phyloP scores from a whole-genome alignment of 2,888 invertebrate species.

The Drosophila parthenogenetica region DNA sequence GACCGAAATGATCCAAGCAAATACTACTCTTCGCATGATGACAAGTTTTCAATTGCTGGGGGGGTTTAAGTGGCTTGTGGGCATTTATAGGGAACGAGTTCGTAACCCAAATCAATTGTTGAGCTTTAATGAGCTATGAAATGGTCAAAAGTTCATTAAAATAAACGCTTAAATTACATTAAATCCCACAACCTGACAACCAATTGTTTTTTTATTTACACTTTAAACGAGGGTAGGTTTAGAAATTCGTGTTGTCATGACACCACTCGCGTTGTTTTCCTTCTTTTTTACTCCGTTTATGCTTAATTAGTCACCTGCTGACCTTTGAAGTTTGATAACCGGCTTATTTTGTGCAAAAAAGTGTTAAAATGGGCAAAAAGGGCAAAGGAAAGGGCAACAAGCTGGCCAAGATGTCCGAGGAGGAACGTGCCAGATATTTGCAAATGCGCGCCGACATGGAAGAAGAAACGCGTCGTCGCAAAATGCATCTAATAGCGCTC shows the following conservation, averaged over 20 bases:
- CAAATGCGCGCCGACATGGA: constrained; percentile 93
- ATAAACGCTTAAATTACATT: constrained; percentile 13
- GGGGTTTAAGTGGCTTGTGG: neutral
- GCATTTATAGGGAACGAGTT: constrained; percentile 43
- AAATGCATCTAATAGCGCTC: constrained; percentile 91
- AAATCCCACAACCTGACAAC: constrained; percentile 47
- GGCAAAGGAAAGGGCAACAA: constrained; percentile 90
- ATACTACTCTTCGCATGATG: constrained; percentile 40
- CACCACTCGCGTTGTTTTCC: constrained; percentile 34
- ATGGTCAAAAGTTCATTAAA: constrained; percentile 59
- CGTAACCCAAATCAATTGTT: constrained; percentile 41
- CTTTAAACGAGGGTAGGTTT: neutral
- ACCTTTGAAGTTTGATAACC: constrained; percentile 63
- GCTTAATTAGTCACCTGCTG: constrained; percentile 56
- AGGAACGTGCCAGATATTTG: constrained; percentile 91
- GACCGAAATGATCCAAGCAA: constrained; percentile 15
- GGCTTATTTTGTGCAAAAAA: constrained; percentile 27
- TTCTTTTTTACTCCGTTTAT: constrained; percentile 19
- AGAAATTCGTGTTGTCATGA: constrained; percentile 50
- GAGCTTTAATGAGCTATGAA: constrained; percentile 55
- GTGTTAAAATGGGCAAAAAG: constrained; percentile 87
- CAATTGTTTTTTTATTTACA: too few species aligned
- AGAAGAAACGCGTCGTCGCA: constrained; percentile 91
- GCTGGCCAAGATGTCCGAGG: constrained; percentile 93
- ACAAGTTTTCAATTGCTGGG: constrained; percentile 8